Base-by-base conservation (phyloP, 2,888 invertebrate genomes). In the Oxycera nigricornis region DNA sequence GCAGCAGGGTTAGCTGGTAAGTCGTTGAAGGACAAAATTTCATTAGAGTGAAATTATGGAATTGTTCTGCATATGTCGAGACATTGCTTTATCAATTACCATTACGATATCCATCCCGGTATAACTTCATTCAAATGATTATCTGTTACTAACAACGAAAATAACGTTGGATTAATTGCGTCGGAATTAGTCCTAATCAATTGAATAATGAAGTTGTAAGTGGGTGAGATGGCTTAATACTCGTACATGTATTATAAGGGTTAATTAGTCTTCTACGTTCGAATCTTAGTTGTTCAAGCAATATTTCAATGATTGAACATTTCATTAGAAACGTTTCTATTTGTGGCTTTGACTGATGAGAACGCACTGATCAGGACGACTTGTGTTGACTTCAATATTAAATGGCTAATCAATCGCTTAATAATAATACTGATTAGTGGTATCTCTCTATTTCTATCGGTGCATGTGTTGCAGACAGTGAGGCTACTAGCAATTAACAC, bases 1-100 rank as follows among this genome's bases (percentile, higher is more conserved):
- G 41, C 24, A 41, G 24, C 6, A 65, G 65, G 65, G 41, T 65
- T 65, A 65, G 41, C 24, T 65, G 65, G 24, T 30, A 65, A 65
- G 39, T 65, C 65, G 41, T 41, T 62, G 62, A n/a, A 35, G 35
- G 39, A 62, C 22, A 7, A 39, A 62, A 31, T 59, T 59, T 59
- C 30, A 59, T 59, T 28, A 59, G 59, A 59, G 28, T 2, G 24
- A 26, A 24, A 59, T 4, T 22, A 28, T 2, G 30, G 22, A 55
- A 55, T 9, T 22, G 3, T 3, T 9, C 7, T 22, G 3, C 46
- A 17, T 46, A 35, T 46, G 46, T 14, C 3, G 46, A 2, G 46
- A n/a, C n/a, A n/a, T n/a, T n/a, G n/a, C n/a, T n/a, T n/a, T n/a
- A n/a, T n/a, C n/a, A n/a, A n/a, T n/a, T n/a, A n/a, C n/a, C n/a